Base-by-base conservation (phyloP, 2,888 invertebrate genomes). In the Platycheirus albimanus region DNA sequence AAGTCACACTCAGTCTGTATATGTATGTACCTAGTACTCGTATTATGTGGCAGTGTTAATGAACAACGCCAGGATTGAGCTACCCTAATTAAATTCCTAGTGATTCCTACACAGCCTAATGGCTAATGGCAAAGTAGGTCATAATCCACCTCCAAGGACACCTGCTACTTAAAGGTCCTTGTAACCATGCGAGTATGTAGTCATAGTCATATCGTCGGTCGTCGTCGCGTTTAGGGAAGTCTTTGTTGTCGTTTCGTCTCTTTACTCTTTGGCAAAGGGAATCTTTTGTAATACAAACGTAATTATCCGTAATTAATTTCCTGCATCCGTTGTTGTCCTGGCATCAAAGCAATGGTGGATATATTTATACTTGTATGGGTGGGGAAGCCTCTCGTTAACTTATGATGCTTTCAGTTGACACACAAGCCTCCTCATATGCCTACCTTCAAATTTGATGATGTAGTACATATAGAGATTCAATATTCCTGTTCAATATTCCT, bases 71-170 rank as follows among this genome's bases (percentile, higher is more conserved):
- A 36, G 61, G n/a, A 43, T 30, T 17, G 17, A 64, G 64, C 36
- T 64, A 43, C 45, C 51, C 72, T 63, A 63, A 72, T 72, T 72
- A 72, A 72, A 72, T 72, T 72, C 72, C 54, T 72, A 54, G 45
- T 36, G 52, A 24, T 63, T 72, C 24, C 36, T 63, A 43, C 43
- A 49, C 17, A 10, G 24, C 11, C 17, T 45, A 5, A 24, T 24
- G 36, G 45, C 64, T 74, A 74, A 66, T 74, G 64, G 38, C 64
- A 56, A 20, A 19, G 54, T 20, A 54, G 64, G 38, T 38, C 4
- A 41, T 47, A 45, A 72, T 54, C 43, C 54, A 24, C 24, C 24
- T 33, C n/a, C 72, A 52, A 52, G 20, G 52, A 63, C 52, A 72
- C 36, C 41, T 41, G 11, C 24, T 24, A 24, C 13, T 38, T 20